Evolutionary conservation across 2,113 vertebrate genomes (phyloP).

Genomic region (Casuarius casuarius): DNA sequence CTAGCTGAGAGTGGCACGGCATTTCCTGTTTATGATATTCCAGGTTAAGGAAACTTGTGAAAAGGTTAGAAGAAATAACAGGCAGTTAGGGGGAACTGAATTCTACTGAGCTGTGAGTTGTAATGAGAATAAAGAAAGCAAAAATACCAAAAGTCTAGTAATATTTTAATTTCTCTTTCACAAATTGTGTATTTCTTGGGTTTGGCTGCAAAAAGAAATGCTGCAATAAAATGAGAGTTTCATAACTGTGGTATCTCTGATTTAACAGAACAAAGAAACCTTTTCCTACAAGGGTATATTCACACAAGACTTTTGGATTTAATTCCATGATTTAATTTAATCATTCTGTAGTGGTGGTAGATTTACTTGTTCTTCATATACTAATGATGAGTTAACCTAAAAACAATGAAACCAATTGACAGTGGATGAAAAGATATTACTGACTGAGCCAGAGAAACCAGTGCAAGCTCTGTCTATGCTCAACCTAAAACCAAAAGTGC

Average conservation of each 20-base stretch:
- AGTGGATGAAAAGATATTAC: not conserved
- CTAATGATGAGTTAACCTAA: not conserved
- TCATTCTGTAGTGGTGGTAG: not conserved
- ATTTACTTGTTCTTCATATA: not conserved
- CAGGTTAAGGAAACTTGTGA: conserved; percentile 40
- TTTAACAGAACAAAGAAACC: not conserved
- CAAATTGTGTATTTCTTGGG: not conserved
- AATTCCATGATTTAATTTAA: conserved; percentile 5
- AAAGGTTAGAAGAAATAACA: not conserved
- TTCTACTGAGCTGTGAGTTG: not conserved
- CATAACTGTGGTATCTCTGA: not conserved
- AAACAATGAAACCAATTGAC: not conserved
- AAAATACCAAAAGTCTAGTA: not conserved
- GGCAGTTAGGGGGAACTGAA: conserved; percentile 4
- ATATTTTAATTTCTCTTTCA: not conserved
- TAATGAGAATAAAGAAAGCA: not conserved
- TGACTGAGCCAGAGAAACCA: not conserved
- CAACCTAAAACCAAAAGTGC: not conserved
- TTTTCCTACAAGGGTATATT: not conserved
- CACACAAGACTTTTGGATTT: not conserved
- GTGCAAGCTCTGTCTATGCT: not conserved
- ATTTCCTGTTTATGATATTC: conserved; percentile 59
- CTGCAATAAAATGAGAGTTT: not conserved
- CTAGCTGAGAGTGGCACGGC: conserved; percentile 25
- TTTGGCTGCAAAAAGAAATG: not conserved